Base-by-base conservation (phyloP, 2,113 vertebrate species). In the Girardinichthys multiradiatus region DNA sequence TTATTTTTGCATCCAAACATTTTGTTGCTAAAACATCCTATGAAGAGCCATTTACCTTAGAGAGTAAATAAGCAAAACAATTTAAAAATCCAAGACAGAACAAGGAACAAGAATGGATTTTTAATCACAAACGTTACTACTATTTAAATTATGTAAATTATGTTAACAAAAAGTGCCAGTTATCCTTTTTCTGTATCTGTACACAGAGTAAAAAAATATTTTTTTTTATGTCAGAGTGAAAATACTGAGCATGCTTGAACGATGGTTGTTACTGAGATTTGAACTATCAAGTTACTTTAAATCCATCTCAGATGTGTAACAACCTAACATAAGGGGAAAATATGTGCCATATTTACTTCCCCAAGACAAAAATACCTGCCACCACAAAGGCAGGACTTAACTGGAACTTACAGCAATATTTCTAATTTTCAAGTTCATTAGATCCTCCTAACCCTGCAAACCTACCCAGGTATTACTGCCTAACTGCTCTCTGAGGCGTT, bases 401-500 rank as follows among this genome's bases (percentile, higher is more conserved):
- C 39, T 10, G 51, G 68, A 79, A 84, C 70, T 70, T 81, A 73
- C 15, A 69, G 70, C 63, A 54, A 71, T 60, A 59, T 80, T 76
- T 70, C 78, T 79, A 61, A 81, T 88, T 86, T 88, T 86, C 80
- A 86, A 69, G 86, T 86, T 86, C 83, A 89, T 92, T 89, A 92
- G 76, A 87, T 89, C 83, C 82, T 79, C 80, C 79, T 90, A 80
- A 89, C 91, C 87, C 83, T 70, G 74, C 71, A 83, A 81, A 89
- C 88, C 89, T 87, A 80, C 85, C 88, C 88, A 92, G 86, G 89
- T 91, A 91, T 90, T 91, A 87, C 86, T 86, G 90, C 95, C 94
- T 94, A 95, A 96, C 90, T 90, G 90, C 89, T 89, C 94, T 95
- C 89, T 92, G 93, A 83, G 76, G 91, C 95, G 89, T 95, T 92